phyloP scores from a whole-genome alignment of 64 coral and sea anemone genomes.

The Stylophora pistillata region DNA sequence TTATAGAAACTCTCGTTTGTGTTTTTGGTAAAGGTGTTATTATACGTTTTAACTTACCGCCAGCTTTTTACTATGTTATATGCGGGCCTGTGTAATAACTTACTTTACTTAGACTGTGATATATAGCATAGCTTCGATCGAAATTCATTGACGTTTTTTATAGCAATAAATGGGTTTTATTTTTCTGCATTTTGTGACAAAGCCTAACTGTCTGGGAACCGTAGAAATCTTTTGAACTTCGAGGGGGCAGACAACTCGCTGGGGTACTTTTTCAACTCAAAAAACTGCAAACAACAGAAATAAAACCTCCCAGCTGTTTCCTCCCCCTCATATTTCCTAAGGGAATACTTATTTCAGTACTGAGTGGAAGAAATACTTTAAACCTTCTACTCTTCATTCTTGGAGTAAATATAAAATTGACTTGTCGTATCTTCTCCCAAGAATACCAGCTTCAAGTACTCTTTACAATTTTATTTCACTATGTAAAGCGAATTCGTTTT shows the following conservation, averaged over 20 bases:
- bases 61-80: background rate
- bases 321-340: conserved; percentile 5
- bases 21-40: background rate
- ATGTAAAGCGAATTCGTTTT: background rate
- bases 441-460: background rate
- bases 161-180: background rate
- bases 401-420: background rate
- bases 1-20: background rate
- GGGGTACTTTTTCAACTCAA: background rate
- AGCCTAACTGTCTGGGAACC: background rate
- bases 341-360: background rate
- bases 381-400: background rate
- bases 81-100: background rate
- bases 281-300: background rate
- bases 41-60: background rate
- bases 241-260: conserved; percentile 11
- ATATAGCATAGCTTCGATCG: background rate
- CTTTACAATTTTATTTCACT: background rate
- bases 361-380: background rate
- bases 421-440: too few relatives aligned
- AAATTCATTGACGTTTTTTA: background rate
- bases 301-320: conserved; percentile 13
- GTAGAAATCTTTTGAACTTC: conserved; percentile 8
- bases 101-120: background rate
- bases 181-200: background rate